A percentile compares a stretch with the other conserved stretches of the same genome.
Conservation (phyloP, 2,888 invertebrate genomes). For the Coleophora deauratella region DNA sequence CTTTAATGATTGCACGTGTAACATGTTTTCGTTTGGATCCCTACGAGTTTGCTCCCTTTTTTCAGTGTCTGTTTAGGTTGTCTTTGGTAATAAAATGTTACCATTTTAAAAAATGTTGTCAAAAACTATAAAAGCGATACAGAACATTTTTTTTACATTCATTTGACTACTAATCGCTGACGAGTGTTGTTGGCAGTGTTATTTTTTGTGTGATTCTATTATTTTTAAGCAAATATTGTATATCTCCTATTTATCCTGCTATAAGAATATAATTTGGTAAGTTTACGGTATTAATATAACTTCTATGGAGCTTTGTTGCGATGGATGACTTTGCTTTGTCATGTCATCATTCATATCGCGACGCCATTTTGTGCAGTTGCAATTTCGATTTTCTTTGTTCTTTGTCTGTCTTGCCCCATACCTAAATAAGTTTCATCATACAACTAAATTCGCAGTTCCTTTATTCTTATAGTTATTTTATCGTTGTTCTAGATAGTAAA, state of each 20-base stretch:
- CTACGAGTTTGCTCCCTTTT: too few species aligned
- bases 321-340: background rate
- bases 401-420: conserved; percentile 26
- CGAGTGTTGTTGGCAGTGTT: conserved; percentile 3
- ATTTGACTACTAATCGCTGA: background rate
- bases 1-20: too few species aligned
- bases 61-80: conserved; percentile 4
- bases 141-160: conserved; percentile 3
- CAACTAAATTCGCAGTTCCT: conserved; percentile 32
- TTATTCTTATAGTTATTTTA: conserved; percentile 20
- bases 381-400: conserved; percentile 46
- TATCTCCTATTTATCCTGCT: background rate
- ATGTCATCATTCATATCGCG: conserved; percentile 20
- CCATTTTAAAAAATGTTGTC: conserved; percentile 5
- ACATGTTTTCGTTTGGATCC: too few species aligned
- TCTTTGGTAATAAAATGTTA: background rate
- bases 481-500: conserved; percentile 44
- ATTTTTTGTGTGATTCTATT: conserved; percentile 1
- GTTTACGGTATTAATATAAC: background rate
- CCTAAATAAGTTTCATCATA: conserved; percentile 11
- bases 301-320: too few species aligned
- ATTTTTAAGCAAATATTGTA: conserved; percentile 6
- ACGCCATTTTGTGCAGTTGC: conserved; percentile 64
- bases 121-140: conserved; percentile 1
- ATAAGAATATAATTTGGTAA: conserved; percentile 1